phyloP scores from a whole-genome alignment of 2,113 vertebrate species.

The Nycticebus coucang region DNA sequence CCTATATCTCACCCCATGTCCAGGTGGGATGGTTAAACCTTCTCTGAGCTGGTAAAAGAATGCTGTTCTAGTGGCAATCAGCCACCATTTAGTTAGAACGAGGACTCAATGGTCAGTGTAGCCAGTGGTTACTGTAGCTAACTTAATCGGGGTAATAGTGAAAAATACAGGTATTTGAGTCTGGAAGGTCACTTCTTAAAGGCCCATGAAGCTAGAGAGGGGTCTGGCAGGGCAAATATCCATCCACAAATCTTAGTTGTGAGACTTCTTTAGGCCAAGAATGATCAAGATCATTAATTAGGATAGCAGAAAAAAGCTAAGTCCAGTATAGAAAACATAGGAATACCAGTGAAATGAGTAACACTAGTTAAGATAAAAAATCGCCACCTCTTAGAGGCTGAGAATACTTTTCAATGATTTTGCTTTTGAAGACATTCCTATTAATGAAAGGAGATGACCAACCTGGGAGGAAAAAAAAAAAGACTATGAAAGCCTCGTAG shows the following conservation, averaged over 20 bases:
- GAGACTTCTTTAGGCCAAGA: not conserved
- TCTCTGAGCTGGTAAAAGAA: not conserved
- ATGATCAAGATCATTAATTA: not conserved
- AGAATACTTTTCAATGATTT: not conserved
- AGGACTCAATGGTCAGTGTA: accelerated
- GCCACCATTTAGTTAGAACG: not conserved
- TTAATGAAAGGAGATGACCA: not conserved
- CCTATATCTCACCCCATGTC: too few relatives aligned
- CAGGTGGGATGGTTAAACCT: not conserved
- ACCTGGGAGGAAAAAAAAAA: not conserved
- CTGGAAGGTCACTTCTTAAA: not conserved
- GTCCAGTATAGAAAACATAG: not conserved
- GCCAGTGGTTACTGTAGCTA: too few relatives aligned
- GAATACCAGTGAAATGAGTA: not conserved
- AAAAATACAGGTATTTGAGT: not conserved
- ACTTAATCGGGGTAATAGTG: accelerated
- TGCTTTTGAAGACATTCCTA: not conserved
- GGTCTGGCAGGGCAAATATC: too few relatives aligned
- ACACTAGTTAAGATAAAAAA: not conserved
- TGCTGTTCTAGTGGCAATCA: not conserved
- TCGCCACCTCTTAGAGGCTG: not conserved
- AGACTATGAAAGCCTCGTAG: not conserved
- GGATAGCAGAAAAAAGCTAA: not conserved
- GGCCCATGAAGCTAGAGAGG: not conserved
- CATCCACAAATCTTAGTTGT: not conserved